A percentile compares a stretch with the other conserved stretches of the same genome.
Evolutionary conservation across 2,888 invertebrate genomes (phyloP).

Genomic region (Silvanus unidentatus): DNA sequence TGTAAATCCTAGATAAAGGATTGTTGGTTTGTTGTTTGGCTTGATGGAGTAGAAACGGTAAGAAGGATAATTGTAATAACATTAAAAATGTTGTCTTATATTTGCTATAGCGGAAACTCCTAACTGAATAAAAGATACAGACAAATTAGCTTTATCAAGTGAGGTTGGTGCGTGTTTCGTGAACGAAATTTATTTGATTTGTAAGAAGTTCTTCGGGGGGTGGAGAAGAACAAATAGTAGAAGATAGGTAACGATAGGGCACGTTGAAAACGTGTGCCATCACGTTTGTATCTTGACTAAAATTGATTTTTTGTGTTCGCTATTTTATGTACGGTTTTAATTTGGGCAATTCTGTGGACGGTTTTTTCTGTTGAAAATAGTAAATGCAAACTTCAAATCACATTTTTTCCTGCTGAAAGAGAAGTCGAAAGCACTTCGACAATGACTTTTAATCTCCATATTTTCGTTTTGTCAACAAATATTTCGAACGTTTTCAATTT

Average conservation of each 20-base stretch:
- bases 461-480: too few relatives aligned
- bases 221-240: slow-evolving; percentile 15
- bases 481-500: too few relatives aligned
- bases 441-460: too few relatives aligned
- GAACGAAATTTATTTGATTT: slow-evolving; percentile 20
- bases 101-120: slow-evolving; percentile 1
- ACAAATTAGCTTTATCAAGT: slow-evolving; percentile 6
- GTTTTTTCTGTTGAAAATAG: too few relatives aligned
- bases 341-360: too few relatives aligned
- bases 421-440: too few relatives aligned
- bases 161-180: slow-evolving; percentile 15
- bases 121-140: slow-evolving; percentile 5
- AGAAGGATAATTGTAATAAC: not conserved
- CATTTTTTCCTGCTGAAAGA: not conserved
- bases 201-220: slow-evolving; percentile 10
- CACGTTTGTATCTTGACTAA: slow-evolving; percentile 12
- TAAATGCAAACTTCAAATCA: too few relatives aligned
- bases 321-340: too few relatives aligned
- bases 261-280: slow-evolving; percentile 14
- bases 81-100: slow-evolving; percentile 5
- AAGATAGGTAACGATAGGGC: slow-evolving; percentile 18
- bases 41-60: too few relatives aligned
- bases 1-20: too few relatives aligned
- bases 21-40: too few relatives aligned
- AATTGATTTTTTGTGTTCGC: not conserved